Evolutionary conservation across 1,140 invertebrate species (phyloP), one percentile per base, ranked within the genome.

Genomic region (Magallana ariakensis): DNA sequence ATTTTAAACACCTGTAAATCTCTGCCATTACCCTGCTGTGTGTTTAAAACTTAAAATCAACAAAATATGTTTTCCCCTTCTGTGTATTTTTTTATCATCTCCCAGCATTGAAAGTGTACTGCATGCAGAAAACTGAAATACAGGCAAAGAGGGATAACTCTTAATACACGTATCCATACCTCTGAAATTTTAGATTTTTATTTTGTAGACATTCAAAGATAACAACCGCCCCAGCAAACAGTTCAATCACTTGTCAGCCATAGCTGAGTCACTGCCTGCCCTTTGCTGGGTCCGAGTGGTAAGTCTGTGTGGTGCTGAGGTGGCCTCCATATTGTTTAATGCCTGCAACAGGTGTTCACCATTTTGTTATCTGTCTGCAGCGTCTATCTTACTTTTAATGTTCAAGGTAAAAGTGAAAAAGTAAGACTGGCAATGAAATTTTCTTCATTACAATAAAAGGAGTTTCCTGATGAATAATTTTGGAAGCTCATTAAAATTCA

Each of bases 201-300:
- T 75, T 75, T 75, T 75, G 19, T 75, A 75, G 95, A 96, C 97
- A 83, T 98, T 97, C 92, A 96, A 98, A n/a, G 98, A 99, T 93
- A 97, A 97, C 91, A 97, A 98, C 93, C 96, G 98, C 84, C 26
- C 55, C 16, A 96, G 96, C 4, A 94, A 95, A 4, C 96, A 96
- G 90, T 99, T 99, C 95, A 99, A 99, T 95, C 99, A 99, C 95
- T 95, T 99, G 55, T 98, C 98, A 19, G 98, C 98, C 0, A 97
- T 99, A 85, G 98, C 97, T 90, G 99, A 99, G 95, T 98, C 98
- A 93, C 98, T 99, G 90, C 97, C 98, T 2, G 98, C 98, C 6
- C 95, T 99, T 4, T 98, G 98, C 66, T 99, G 99, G 99, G 97
- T 99, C 9, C 96, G 97, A 54, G 96, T 99, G 19, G 96, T 97